These are phyloP conservation scores for Drosophila sproati DNA, from an alignment of 1,140 invertebrate species.

Conservation along the genomic window DNA sequence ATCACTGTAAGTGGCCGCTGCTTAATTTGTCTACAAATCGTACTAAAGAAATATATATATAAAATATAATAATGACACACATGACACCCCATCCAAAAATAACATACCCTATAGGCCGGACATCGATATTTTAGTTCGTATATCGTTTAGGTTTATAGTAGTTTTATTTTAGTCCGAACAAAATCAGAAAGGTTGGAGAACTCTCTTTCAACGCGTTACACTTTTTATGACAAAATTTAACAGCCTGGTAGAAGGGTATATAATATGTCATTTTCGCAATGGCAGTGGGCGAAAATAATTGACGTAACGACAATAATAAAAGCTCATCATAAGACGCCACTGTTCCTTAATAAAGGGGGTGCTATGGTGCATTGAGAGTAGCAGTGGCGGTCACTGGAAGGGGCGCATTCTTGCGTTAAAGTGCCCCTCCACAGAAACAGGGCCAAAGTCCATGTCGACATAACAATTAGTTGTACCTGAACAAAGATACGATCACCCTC, in stretches of 20 bases:
- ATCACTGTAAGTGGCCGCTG: slow-evolving; percentile 72
- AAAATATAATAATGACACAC: slow-evolving; percentile 31
- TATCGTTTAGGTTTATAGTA: no score
- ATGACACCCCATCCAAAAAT: slow-evolving; percentile 58
- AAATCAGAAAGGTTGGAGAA: no score
- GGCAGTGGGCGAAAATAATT: slow-evolving; percentile 13
- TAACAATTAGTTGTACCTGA: slow-evolving; percentile 36
- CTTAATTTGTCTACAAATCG: slow-evolving; percentile 39
- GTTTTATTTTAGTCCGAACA: no score
- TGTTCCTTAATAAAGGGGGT: not conserved
- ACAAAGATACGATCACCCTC: not conserved
- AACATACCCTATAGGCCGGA: not conserved
- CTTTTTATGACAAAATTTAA: no score
- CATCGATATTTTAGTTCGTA: no score
- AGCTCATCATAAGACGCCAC: slow-evolving; percentile 16
- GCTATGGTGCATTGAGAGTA: not conserved
- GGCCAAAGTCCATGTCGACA: slow-evolving; percentile 20
- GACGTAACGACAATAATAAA: slow-evolving; percentile 19
- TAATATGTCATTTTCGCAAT: not conserved
- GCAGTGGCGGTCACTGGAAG: not conserved
- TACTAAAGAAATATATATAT: slow-evolving; percentile 23
- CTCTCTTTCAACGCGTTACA: no score
- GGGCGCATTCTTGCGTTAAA: not conserved
- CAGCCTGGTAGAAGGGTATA: no score
- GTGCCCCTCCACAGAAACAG: not conserved